Percentiles rank a stretch among this genome's conserved stretches.
These are phyloP conservation scores for Drosophila tani DNA, from an alignment of 1,140 invertebrate species.

Conservation along the genomic window DNA sequence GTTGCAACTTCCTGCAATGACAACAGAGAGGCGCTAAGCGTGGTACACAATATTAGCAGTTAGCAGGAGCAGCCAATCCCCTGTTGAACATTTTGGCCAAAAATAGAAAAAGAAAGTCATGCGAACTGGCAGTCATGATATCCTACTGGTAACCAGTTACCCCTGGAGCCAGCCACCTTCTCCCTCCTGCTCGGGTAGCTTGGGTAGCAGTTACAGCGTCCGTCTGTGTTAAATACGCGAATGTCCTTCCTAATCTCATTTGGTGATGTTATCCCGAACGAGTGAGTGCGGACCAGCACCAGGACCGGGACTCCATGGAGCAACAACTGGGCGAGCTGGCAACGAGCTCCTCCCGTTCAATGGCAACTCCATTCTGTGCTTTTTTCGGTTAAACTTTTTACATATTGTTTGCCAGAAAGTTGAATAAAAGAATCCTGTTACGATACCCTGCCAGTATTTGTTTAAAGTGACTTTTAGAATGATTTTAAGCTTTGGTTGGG, in stretches of 20 bases:
- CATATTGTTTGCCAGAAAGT: conserved; percentile 61
- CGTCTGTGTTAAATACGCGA: conserved; percentile 79
- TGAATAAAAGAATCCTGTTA: conserved; percentile 35
- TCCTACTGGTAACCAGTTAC: conserved; percentile 63
- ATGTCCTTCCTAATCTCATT: conserved; percentile 84
- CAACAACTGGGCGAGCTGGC: conserved; percentile 54
- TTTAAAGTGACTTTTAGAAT: background rate
- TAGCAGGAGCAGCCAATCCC: conserved; percentile 44
- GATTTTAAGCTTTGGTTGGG: conserved; percentile 1
- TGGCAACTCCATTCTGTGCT: conserved; percentile 64
- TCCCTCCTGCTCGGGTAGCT: background rate
- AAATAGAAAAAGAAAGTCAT: conserved; percentile 31
- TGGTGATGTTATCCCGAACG: conserved; percentile 77
- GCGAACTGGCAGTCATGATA: conserved; percentile 78
- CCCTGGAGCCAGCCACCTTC: background rate
- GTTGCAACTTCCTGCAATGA: conserved; percentile 81
- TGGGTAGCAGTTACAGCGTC: conserved; percentile 49
- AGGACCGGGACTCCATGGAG: conserved; percentile 34
- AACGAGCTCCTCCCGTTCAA: background rate
- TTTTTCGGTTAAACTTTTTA: conserved; percentile 74
- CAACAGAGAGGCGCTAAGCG: conserved; percentile 79
- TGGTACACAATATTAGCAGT: conserved; percentile 74
- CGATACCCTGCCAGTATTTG: conserved; percentile 53
- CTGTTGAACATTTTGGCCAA: conserved; percentile 40
- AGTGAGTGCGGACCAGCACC: conserved; percentile 19